These are phyloP conservation scores for Xylocopa sonorina DNA, from an alignment of 1,140 invertebrate species.

Conservation along the genomic window DNA sequence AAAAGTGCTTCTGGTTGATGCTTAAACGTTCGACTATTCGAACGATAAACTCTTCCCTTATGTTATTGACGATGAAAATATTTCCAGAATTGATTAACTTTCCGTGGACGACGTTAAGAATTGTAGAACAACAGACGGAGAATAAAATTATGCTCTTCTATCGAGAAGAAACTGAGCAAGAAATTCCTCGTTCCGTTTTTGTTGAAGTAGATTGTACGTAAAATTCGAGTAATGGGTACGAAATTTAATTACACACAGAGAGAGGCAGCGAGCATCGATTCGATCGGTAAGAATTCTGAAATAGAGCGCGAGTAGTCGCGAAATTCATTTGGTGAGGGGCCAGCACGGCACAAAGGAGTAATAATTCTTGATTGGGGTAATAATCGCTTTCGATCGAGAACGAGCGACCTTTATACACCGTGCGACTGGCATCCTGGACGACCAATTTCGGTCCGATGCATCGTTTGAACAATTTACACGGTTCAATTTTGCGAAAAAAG, in stretches of 20 bases:
- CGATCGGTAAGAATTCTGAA: not conserved
- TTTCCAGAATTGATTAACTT: not conserved
- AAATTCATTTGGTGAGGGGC: not conserved
- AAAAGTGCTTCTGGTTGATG: not conserved
- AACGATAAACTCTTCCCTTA: not conserved
- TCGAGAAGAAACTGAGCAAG: too few species aligned
- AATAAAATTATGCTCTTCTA: too few species aligned
- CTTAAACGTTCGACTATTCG: not conserved
- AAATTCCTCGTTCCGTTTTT: not conserved
- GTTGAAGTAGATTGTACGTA: too few species aligned
- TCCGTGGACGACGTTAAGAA: not conserved
- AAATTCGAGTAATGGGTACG: not conserved
- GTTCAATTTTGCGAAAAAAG: slow-evolving; percentile 36
- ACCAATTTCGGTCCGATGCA: slow-evolving; percentile 16
- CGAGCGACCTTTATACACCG: not conserved
- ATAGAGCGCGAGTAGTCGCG: too few species aligned
- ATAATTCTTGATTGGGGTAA: slow-evolving; percentile 24
- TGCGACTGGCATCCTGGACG: not conserved
- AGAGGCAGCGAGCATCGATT: not conserved
- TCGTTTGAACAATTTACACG: slow-evolving; percentile 16
- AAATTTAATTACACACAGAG: not conserved
- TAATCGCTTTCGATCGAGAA: slow-evolving; percentile 2
- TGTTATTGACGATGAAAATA: not conserved
- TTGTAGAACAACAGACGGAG: not conserved
- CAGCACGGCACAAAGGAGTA: not conserved